Percentiles rank a stretch among this genome's conserved stretches.
Conservation (phyloP, 2,888 invertebrate genomes). For the Leptarthrus brevirostris region DNA sequence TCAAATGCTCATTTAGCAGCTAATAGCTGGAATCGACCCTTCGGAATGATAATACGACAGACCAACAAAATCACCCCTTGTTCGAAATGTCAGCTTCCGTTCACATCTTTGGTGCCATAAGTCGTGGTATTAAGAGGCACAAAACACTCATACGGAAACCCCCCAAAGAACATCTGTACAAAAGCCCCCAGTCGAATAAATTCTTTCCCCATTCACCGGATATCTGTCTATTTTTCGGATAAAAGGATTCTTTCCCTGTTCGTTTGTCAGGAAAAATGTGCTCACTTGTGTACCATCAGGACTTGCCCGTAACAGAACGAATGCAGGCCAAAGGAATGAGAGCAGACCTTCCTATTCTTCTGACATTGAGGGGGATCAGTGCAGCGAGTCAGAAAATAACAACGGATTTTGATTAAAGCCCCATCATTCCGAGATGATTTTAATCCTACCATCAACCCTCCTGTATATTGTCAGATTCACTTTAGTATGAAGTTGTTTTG, state of each 20-base stretch:
- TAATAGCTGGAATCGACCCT: conserved; percentile 47
- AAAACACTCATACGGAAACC: conserved; percentile 52
- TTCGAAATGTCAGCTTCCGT: conserved; percentile 60
- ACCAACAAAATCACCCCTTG: conserved; percentile 52
- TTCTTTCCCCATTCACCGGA: conserved; percentile 50
- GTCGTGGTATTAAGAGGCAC: conserved; percentile 64
- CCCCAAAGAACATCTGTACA: conserved; percentile 46
- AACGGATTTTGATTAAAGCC: conserved; percentile 69
- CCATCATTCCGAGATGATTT: conserved; percentile 57
- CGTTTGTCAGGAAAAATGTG: conserved; percentile 40
- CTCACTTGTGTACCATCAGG: not conserved
- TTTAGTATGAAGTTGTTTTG: conserved; percentile 26
- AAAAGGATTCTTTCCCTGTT: conserved; percentile 52
- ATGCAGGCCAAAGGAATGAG: conserved; percentile 65
- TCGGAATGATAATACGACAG: conserved; percentile 52
- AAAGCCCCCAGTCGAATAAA: not conserved
- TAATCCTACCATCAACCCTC: conserved; percentile 13
- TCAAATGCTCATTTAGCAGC: conserved; percentile 51
- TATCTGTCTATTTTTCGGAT: conserved; percentile 55
- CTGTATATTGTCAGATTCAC: not conserved
- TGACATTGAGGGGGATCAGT: conserved; percentile 67
- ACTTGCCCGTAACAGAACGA: conserved; percentile 10
- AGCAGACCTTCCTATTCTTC: conserved; percentile 64
- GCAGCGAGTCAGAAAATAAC: conserved; percentile 73
- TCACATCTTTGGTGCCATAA: conserved; percentile 67